phyloP scores from a whole-genome alignment of 1,140 invertebrate genomes.

The Acromyrmex echinatior region DNA sequence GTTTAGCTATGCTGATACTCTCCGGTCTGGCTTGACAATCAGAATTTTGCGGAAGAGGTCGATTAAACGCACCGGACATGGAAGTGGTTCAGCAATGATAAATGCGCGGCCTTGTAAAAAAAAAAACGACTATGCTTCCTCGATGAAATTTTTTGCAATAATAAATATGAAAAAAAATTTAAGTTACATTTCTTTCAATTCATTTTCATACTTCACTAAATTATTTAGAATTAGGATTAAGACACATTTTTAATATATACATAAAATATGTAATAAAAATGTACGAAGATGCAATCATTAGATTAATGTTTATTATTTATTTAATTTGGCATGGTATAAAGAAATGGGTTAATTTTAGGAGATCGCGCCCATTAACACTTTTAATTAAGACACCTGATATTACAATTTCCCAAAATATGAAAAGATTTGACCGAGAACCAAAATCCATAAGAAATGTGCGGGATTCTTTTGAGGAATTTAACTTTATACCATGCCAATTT shows the following conservation, averaged over 20 bases:
- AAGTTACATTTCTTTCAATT: not conserved
- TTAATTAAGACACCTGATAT: too few relatives aligned
- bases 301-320: too few relatives aligned
- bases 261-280: not conserved
- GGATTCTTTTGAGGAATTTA: too few relatives aligned
- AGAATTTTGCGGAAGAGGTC: conserved; percentile 67
- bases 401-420: too few relatives aligned
- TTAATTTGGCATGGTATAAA: too few relatives aligned
- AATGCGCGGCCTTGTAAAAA: conserved; percentile 54
- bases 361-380: too few relatives aligned
- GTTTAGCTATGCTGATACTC: conserved; percentile 44
- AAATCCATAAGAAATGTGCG: too few relatives aligned
- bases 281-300: too few relatives aligned
- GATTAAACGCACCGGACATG: conserved; percentile 66
- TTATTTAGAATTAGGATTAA: not conserved
- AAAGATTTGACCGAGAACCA: too few relatives aligned
- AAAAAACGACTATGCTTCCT: conserved; percentile 34
- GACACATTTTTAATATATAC: not conserved
- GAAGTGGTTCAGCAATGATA: conserved; percentile 74
- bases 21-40: conserved; percentile 45
- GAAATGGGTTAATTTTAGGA: too few relatives aligned
- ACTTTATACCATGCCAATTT: too few relatives aligned
- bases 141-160: conserved; percentile 23
- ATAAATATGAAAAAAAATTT: not conserved
- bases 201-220: not conserved